Evolutionary conservation across 1,140 invertebrate genomes (phyloP).

Genomic region (Megathymus violae): DNA sequence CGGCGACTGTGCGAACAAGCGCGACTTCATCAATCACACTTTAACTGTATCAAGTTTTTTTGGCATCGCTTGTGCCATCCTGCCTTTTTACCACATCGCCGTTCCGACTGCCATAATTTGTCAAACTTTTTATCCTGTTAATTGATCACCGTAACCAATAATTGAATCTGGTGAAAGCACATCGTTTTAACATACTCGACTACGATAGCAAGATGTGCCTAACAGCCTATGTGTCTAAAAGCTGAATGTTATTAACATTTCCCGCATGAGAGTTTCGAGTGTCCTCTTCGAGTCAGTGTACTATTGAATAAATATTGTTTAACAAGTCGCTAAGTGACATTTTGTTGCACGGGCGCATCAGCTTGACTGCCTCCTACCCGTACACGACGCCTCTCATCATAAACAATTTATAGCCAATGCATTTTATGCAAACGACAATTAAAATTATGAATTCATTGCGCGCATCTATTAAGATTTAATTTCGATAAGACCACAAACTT

Average conservation of each 20-base stretch:
- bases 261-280: conserved; percentile 72
- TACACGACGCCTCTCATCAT: conserved; percentile 53
- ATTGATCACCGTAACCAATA: conserved; percentile 63
- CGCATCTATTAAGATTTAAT: conserved; percentile 71
- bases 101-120: conserved; percentile 63
- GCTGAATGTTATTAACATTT: conserved; percentile 77
- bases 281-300: conserved; percentile 63
- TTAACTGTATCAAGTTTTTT: conserved; percentile 80
- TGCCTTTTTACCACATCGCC: conserved; percentile 63
- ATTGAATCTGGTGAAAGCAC: conserved; percentile 36
- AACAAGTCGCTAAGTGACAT: conserved; percentile 78
- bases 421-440: conserved; percentile 73
- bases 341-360: conserved; percentile 57
- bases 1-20: conserved; percentile 58
- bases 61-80: conserved; percentile 54
- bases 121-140: conserved; percentile 69
- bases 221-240: conserved; percentile 50
- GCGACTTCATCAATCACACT: conserved; percentile 73
- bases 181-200: conserved; percentile 62
- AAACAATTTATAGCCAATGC: conserved; percentile 66
- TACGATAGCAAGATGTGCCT: conserved; percentile 36
- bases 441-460: conserved; percentile 69
- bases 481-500: conserved; percentile 62
- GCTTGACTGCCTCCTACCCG: conserved; percentile 51
- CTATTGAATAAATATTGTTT: conserved; percentile 79